Evolutionary conservation across 2,888 invertebrate genomes (phyloP).

Genomic region (Cecidostiba fungosa): DNA sequence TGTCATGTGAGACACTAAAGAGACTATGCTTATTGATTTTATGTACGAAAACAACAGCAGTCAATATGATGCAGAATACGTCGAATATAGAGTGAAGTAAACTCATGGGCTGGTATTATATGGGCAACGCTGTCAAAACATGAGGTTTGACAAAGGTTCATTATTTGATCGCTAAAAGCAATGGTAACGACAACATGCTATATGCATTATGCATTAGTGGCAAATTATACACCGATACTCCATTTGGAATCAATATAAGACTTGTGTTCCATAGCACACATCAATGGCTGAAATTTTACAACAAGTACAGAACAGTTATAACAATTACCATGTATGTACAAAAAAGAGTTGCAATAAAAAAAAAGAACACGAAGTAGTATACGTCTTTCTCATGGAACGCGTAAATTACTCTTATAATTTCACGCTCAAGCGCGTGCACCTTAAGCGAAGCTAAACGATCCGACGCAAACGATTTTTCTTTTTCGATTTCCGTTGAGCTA

Average conservation of each 20-base stretch:
- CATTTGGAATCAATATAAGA: background rate
- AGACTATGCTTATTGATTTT: background rate
- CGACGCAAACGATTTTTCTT: conserved; percentile 28
- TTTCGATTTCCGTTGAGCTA: conserved; percentile 56
- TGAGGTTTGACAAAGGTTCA: background rate
- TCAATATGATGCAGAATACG: background rate
- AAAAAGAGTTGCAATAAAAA: background rate
- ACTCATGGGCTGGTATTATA: background rate
- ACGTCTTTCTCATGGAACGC: conserved; percentile 5
- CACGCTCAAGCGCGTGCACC: conserved; percentile 44
- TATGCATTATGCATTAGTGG: background rate
- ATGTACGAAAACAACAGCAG: background rate
- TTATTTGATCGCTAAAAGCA: conserved; percentile 11
- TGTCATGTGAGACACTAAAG: background rate
- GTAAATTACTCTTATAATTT: conserved; percentile 46
- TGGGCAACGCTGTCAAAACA: background rate
- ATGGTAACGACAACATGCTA: background rate
- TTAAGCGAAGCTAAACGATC: conserved; percentile 5
- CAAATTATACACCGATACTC: background rate
- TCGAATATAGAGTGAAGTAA: background rate
- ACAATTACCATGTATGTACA: too few relatives aligned
- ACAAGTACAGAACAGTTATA: too few relatives aligned
- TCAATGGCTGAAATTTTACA: background rate
- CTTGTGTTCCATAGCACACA: background rate
- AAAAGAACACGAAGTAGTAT: background rate